A percentile compares a stretch with the other conserved stretches of the same genome.
Evolutionary conservation across 35 echinoderm and acorn worm species (phyloP).

Genomic region (Apostichopus californicus): DNA sequence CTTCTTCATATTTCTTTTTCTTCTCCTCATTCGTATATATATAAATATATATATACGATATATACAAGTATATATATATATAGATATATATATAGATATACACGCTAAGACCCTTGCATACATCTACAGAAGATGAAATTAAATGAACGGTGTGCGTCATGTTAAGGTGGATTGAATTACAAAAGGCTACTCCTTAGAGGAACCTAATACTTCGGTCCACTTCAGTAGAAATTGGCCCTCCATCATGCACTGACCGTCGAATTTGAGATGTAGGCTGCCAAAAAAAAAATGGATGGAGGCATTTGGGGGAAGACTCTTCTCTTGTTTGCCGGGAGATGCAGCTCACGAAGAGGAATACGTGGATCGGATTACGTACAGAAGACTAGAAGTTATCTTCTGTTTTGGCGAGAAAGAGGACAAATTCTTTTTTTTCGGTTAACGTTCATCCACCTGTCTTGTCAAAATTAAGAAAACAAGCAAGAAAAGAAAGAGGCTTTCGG

Average conservation of each 20-base stretch:
- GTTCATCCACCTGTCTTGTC: slow-evolving; percentile 46
- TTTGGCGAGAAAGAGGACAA: slow-evolving; percentile 32
- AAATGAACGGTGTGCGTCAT: slow-evolving; percentile 49
- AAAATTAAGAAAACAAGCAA: slow-evolving; percentile 44
- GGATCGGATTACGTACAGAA: slow-evolving; percentile 23
- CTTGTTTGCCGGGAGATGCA: slow-evolving; percentile 33
- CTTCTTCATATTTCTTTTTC: not conserved
- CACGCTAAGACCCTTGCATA: not conserved
- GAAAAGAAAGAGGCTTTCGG: not conserved
- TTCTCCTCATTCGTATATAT: not conserved
- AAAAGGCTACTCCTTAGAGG: slow-evolving; percentile 36
- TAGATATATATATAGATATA: too few relatives aligned
- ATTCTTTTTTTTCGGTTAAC: not conserved
- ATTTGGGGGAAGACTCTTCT: slow-evolving; percentile 17
- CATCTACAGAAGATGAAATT: slow-evolving; percentile 27
- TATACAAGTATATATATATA: not conserved
- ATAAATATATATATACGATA: not conserved
- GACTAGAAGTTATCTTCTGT: slow-evolving; percentile 4
- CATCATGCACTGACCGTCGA: slow-evolving; percentile 41
- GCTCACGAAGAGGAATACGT: slow-evolving; percentile 7
- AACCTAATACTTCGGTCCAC: slow-evolving; percentile 50
- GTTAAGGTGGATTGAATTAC: slow-evolving; percentile 47
- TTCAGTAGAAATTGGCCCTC: slow-evolving; percentile 46
- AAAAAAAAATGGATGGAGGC: slow-evolving; percentile 42
- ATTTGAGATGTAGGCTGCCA: slow-evolving; percentile 43